phyloP scores from a whole-genome alignment of 2,113 vertebrate species.

The Ibidorhyncha struthersii region DNA sequence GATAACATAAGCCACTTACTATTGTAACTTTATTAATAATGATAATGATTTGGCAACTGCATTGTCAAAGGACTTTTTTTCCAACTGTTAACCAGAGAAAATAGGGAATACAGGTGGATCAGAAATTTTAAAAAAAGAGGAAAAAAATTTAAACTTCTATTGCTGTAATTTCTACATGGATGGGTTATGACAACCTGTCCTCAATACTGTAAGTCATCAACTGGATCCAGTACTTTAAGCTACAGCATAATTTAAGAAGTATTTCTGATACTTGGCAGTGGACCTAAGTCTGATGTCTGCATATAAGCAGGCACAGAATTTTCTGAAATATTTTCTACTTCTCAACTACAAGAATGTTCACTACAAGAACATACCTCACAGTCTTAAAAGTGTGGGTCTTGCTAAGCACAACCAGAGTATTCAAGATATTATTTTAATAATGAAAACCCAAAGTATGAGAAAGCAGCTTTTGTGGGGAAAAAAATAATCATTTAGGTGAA shows the following conservation, averaged over 20 bases:
- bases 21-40: background rate
- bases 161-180: background rate
- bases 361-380: conserved; percentile 18
- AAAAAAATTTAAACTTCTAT: background rate
- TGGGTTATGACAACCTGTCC: background rate
- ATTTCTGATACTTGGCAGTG: conserved; percentile 14
- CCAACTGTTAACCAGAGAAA: background rate
- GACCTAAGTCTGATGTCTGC: background rate
- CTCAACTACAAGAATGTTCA: conserved; percentile 17
- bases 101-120: background rate
- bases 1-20: background rate
- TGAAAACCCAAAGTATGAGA: conserved; percentile 67
- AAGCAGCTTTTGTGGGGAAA: conserved; percentile 30
- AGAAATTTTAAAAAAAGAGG: background rate
- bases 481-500: conserved; percentile 65
- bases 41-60: background rate
- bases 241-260: conserved; percentile 15
- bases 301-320: conserved; percentile 30
- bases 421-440: conserved; percentile 71
- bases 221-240: background rate
- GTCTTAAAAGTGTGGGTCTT: conserved; percentile 42
- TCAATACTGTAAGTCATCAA: background rate
- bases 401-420: conserved; percentile 62
- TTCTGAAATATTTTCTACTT: conserved; percentile 21
- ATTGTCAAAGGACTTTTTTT: background rate